These are phyloP conservation scores for Chunga burmeisteri DNA, from an alignment of 2,113 vertebrate genomes.

Conservation along the genomic window DNA sequence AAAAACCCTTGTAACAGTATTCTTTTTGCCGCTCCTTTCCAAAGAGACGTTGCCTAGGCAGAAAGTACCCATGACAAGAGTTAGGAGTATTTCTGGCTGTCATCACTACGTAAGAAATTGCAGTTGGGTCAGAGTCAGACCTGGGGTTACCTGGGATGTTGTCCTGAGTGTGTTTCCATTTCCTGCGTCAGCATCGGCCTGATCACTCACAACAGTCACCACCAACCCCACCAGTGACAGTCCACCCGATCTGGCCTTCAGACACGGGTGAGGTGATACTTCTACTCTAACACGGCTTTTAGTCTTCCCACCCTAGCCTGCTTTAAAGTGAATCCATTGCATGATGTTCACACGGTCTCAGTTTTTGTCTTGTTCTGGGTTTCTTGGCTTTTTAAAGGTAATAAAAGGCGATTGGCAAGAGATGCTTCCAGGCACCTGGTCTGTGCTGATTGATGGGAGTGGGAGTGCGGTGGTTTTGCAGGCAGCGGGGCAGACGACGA, in stretches of 20 bases:
- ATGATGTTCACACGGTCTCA: slow-evolving; percentile 51
- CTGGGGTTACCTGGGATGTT: not conserved
- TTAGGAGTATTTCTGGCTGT: not conserved
- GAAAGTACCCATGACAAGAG: not conserved
- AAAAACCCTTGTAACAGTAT: not conserved
- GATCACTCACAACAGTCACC: not conserved
- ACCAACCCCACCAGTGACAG: not conserved
- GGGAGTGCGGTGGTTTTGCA: not conserved
- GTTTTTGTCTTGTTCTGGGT: slow-evolving; percentile 62
- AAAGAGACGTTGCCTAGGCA: not conserved
- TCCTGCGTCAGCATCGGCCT: slow-evolving; percentile 10
- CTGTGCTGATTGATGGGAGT: slow-evolving; percentile 58
- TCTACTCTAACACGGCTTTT: not conserved
- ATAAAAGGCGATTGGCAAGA: slow-evolving; percentile 65
- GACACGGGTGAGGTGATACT: not conserved
- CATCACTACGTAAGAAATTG: not conserved
- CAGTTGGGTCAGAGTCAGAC: not conserved
- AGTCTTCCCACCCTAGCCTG: not conserved
- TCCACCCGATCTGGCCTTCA: not conserved
- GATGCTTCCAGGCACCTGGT: slow-evolving; percentile 43
- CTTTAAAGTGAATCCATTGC: slow-evolving; percentile 49
- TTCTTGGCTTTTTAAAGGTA: slow-evolving; percentile 62
- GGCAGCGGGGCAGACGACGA: not conserved
- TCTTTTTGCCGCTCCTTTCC: not conserved
- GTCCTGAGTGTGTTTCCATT: slow-evolving; percentile 12